Evolutionary conservation across 2,888 invertebrate genomes (phyloP), one percentile per base, ranked within the genome.

Genomic region (Hermodice carunculata): DNA sequence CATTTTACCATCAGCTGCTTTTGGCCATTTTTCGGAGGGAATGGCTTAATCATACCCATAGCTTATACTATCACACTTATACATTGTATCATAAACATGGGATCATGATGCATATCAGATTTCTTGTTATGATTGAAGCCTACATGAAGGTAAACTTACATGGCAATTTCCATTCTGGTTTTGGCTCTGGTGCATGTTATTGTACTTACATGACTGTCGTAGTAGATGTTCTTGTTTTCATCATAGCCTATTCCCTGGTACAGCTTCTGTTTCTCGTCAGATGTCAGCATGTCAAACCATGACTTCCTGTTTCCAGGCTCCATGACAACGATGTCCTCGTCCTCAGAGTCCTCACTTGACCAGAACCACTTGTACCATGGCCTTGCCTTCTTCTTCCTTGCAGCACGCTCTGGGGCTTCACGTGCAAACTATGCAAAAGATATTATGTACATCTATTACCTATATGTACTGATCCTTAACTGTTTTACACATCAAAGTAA

Each of bases 171-270:
- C n/a, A n/a, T n/a, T n/a, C n/a, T n/a, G n/a, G n/a, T n/a, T n/a
- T n/a, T n/a, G n/a, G n/a, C n/a, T n/a, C n/a, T n/a, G n/a, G n/a
- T n/a, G n/a, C n/a, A n/a, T n/a, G n/a, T n/a, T n/a, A n/a, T 14
- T 22, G 42, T 8, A 64, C 67, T 63, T 62, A 81, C 83, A 75
- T 81, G 79, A 48, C 73, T 74, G 4, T 79, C 70, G 5, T 81
- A 78, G 52, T 77, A 71, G 22, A 69, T 67, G 31, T 64, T 76
- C 19, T 76, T 74, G 52, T 85, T 81, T 62, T 83, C 81, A 69
- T 90, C 89, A 69, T 90, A 90, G 0, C 91, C 91, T 31, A 91
- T 90, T n/a, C 90, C 88, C 73, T 90, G 89, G 74, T 89, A 90
- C 24, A 91, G 87, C 61, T 87, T 88, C 75, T 88, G 87, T 80